These are phyloP conservation scores for Tokudaia muenninki DNA, from an alignment of 2,797 vertebrate genomes.

Conservation along the genomic window DNA sequence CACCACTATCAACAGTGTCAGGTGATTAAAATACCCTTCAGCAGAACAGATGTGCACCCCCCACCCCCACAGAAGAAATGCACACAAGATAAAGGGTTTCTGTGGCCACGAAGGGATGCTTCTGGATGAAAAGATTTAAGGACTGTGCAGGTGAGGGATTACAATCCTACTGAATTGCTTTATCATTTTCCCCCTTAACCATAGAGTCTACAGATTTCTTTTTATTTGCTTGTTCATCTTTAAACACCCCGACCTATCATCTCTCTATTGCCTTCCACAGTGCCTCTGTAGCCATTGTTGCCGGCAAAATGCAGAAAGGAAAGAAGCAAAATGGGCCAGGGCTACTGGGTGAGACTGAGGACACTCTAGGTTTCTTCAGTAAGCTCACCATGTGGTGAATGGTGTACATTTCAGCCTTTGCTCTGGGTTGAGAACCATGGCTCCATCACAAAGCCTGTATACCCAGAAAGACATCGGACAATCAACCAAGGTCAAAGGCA, in stretches of 20 bases:
- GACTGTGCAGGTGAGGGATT: neutral
- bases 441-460: neutral
- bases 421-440: neutral
- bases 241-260: neutral
- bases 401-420: neutral
- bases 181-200: neutral
- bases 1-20: neutral
- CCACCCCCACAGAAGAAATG: neutral
- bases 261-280: conserved; percentile 26
- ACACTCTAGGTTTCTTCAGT: neutral
- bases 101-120: neutral
- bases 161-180: neutral
- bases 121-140: neutral
- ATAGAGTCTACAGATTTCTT: neutral
- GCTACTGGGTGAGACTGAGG: neutral
- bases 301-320: conserved; percentile 44
- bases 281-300: conserved; percentile 25
- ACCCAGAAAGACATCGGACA: conserved; percentile 21
- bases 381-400: neutral
- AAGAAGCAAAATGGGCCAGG: conserved; percentile 22
- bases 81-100: neutral
- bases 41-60: neutral
- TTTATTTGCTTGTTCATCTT: neutral
- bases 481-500: neutral
- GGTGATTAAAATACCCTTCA: neutral